Conservation (phyloP, 2,888 invertebrate species). For the Lissonota sp. region DNA sequence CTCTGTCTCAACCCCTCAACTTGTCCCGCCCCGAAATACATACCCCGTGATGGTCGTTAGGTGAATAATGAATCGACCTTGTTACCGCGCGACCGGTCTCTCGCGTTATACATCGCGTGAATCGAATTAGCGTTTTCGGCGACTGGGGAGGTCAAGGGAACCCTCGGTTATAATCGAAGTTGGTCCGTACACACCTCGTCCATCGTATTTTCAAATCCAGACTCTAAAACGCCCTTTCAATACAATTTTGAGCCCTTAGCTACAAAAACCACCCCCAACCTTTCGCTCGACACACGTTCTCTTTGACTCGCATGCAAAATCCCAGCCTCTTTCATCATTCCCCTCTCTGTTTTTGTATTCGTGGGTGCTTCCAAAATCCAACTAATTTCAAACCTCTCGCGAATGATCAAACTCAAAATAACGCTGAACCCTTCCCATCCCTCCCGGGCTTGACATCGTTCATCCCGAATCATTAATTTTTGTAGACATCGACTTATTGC, state of each 20-base stretch:
- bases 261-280: slow-evolving; percentile 1
- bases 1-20: slow-evolving; percentile 16
- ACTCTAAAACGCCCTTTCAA: not conserved
- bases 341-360: not conserved
- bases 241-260: slow-evolving; percentile 7
- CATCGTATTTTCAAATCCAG: slow-evolving; percentile 25
- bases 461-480: too few relatives aligned
- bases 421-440: not conserved
- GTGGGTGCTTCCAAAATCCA: not conserved
- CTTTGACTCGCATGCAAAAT: not conserved
- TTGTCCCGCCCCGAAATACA: slow-evolving; percentile 60
- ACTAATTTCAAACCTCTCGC: slow-evolving; percentile 20
- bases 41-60: slow-evolving; percentile 59
- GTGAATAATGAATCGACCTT: slow-evolving; percentile 72
- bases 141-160: not conserved
- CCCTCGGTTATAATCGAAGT: slow-evolving; percentile 29
- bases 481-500: too few relatives aligned
- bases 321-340: slow-evolving; percentile 1
- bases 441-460: too few relatives aligned
- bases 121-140: slow-evolving; percentile 69
- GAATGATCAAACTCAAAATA: slow-evolving; percentile 16
- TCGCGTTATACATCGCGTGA: slow-evolving; percentile 49
- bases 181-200: slow-evolving; percentile 20
- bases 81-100: slow-evolving; percentile 66
- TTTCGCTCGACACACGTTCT: not conserved